Base-by-base conservation (phyloP, 2,797 vertebrate genomes). In the Peromyscus melanophrys region DNA sequence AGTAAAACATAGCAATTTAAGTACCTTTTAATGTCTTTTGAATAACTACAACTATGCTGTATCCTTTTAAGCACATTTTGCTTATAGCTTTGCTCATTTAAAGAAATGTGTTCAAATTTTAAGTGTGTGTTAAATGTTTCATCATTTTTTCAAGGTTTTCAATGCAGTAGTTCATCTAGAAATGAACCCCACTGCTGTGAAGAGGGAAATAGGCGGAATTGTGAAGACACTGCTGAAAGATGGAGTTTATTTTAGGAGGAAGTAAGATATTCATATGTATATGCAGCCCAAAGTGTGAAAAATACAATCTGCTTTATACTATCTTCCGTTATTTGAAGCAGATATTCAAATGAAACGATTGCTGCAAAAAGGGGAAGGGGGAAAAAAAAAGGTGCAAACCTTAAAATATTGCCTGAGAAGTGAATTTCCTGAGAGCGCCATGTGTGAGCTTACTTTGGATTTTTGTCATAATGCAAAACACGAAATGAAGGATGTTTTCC, bases 61-160 rank as follows among this genome's bases (percentile, higher is more conserved):
- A 80, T 95, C 9, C 4, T 57, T 37, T 97, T 96, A 96, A 96
- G 37, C 63, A 11, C 2, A 76, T 4, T 85, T 14, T 46, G 6
- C 0, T 92, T 76, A 93, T 77, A 95, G 81, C 4, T 4, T 29
- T 65, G 6, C 37, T 97, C 57, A 86, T 85, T 80, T 94, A 94
- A 23, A 95, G 11, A 97, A 97, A 95, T 90, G 10, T 90, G 55
- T 89, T 95, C 13, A 96, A 98, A 98, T 95, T 97, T 97, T 98
- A 97, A 97, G 94, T 27, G 8, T 90, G 21, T 19, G 94, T 91
- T 97, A 93, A 91, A 80, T 96, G 97, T 98, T 97, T 96, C 84
- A 91, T 97, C 14, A 91, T 43, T 96, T 97, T 77, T 89, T 93
- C 2, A 65, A 17, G 89, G 31, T 97, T 98, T 98, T 96, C 96